Evolutionary conservation across 2,797 vertebrate genomes (phyloP).

Genomic region (Linurgus olivaceus): DNA sequence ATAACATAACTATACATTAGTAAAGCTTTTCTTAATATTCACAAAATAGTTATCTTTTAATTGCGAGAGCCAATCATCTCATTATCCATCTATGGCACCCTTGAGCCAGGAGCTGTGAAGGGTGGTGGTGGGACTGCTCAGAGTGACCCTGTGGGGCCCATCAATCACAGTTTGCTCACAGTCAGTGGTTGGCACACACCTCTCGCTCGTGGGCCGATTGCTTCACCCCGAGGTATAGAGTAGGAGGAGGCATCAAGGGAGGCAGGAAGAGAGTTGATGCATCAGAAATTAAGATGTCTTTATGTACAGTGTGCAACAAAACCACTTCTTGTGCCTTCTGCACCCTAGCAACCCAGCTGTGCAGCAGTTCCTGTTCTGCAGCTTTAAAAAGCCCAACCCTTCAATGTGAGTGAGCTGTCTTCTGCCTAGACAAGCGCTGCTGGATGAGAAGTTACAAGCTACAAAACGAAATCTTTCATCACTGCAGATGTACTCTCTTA

Average conservation of each 20-base stretch:
- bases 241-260: neutral
- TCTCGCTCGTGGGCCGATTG: accelerated
- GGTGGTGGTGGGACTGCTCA: neutral
- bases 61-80: neutral
- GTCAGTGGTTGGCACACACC: neutral
- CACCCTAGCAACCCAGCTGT: neutral
- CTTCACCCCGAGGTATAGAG: neutral
- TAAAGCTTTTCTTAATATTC: neutral
- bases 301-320: neutral
- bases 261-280: neutral
- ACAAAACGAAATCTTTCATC: neutral
- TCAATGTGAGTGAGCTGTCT: neutral
- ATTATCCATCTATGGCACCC: neutral
- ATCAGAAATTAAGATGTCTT: neutral
- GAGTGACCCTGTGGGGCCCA: neutral
- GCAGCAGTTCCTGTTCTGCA: neutral
- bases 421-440: neutral
- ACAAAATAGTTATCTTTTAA: neutral
- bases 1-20: neutral
- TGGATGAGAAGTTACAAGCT: neutral
- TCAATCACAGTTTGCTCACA: neutral
- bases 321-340: neutral
- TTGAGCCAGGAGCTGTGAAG: neutral
- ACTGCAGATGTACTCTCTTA: neutral
- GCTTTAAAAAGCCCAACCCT: neutral